phyloP scores from a whole-genome alignment of 1,140 invertebrate species.

The Drosophila bocki region DNA sequence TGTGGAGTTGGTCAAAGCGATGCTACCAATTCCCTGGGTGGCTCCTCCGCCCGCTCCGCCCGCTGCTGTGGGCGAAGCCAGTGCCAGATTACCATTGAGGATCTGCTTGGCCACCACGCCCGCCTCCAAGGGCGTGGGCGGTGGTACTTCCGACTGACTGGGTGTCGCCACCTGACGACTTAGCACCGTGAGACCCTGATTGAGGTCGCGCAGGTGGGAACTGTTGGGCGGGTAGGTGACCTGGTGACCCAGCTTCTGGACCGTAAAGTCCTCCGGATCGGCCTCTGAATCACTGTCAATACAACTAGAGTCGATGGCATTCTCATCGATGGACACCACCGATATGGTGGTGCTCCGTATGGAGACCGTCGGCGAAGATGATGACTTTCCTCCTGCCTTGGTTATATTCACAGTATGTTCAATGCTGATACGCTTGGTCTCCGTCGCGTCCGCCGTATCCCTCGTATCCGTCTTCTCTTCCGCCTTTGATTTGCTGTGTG shows the following conservation, averaged over 20 bases:
- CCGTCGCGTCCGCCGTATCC: constrained; percentile 4
- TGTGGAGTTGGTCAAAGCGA: constrained; percentile 87
- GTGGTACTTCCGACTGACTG: constrained; percentile 4
- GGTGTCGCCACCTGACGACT: constrained; percentile 62
- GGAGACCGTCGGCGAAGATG: constrained; percentile 68
- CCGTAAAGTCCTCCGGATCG: constrained; percentile 69
- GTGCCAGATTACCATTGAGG: constrained; percentile 55
- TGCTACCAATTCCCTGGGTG: constrained; percentile 85
- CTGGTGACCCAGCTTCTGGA: constrained; percentile 82
- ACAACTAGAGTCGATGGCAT: constrained; percentile 78
- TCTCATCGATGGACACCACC: constrained; percentile 79
- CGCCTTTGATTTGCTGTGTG: constrained; percentile 11
- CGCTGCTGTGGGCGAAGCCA: constrained; percentile 42
- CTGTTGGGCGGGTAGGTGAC: constrained; percentile 68
- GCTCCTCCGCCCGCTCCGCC: constrained; percentile 31
- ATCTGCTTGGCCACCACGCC: constrained; percentile 61
- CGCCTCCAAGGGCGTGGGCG: constrained; percentile 20
- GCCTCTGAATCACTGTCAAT: constrained; percentile 79
- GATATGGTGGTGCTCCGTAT: constrained; percentile 79
- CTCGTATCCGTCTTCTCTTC: constrained; percentile 11
- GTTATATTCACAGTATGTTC: constrained; percentile 68
- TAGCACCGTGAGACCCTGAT: constrained; percentile 64
- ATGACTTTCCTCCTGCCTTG: constrained; percentile 24
- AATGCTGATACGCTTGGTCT: constrained; percentile 61
- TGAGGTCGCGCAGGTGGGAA: constrained; percentile 67